Percentiles rank a stretch among this genome's conserved stretches.
These are phyloP conservation scores for Pomatorhinus ruficollis DNA, from an alignment of 2,113 vertebrate genomes.

Conservation along the genomic window DNA sequence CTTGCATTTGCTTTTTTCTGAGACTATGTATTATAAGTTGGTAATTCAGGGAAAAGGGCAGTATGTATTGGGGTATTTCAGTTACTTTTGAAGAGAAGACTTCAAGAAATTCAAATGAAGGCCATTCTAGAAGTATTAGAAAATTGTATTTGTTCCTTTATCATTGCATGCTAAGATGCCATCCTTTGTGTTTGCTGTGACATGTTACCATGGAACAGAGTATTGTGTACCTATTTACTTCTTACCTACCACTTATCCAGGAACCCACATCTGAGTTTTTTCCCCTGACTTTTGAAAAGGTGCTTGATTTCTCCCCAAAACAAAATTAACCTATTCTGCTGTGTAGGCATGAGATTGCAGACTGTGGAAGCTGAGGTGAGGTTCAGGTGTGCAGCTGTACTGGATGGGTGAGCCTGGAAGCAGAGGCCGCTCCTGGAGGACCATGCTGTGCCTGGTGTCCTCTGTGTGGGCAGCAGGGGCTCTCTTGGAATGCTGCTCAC, in stretches of 20 bases:
- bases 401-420: background rate
- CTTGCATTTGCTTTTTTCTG: background rate
- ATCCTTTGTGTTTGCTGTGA: background rate
- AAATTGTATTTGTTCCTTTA: background rate
- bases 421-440: background rate
- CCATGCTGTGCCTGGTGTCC: rapidly evolving
- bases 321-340: background rate
- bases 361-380: background rate
- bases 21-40: background rate
- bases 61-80: background rate
- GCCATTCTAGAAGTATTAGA: background rate
- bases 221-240: background rate
- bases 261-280: background rate
- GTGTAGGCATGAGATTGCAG: rapidly evolving
- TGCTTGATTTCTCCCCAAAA: background rate
- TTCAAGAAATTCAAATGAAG: background rate
- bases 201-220: background rate
- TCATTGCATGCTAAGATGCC: background rate
- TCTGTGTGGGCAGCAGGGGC: background rate
- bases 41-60: background rate
- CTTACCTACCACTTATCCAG: background rate
- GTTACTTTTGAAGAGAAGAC: background rate
- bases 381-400: background rate
- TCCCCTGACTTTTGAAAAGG: background rate
- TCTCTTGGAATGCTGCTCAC: background rate